Evolutionary conservation across 2,888 invertebrate species (phyloP).

Genomic region (Diplolepis rosae): DNA sequence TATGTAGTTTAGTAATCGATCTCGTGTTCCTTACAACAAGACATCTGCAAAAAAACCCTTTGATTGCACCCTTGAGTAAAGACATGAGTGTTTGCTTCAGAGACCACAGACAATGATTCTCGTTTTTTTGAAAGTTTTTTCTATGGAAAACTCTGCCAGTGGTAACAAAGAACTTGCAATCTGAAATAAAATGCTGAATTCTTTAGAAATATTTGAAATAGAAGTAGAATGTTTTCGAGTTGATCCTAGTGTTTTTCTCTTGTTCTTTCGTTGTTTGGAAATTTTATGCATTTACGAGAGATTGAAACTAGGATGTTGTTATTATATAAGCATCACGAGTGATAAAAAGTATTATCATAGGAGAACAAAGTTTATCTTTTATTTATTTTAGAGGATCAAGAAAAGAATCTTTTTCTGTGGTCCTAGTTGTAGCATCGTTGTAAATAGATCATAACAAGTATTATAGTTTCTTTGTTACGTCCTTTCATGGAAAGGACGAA

Average conservation of each 20-base stretch:
- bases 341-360: slow-evolving; percentile 9
- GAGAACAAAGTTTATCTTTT: slow-evolving; percentile 5
- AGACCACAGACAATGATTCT: slow-evolving; percentile 27
- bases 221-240: no score
- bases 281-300: slow-evolving; percentile 13
- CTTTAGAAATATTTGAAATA: no score
- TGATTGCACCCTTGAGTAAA: slow-evolving; percentile 5
- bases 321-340: background rate
- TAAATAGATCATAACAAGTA: slow-evolving; percentile 30
- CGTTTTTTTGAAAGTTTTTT: background rate
- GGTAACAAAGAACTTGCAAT: no score
- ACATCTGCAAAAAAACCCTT: slow-evolving; percentile 27
- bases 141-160: no score
- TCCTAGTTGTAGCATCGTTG: slow-evolving; percentile 15
- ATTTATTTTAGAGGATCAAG: background rate
- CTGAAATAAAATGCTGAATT: background rate
- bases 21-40: slow-evolving; percentile 29
- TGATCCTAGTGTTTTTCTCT: background rate
- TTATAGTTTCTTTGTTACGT: slow-evolving; percentile 15
- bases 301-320: background rate
- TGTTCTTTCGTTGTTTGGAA: slow-evolving; percentile 19
- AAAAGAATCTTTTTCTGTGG: slow-evolving; percentile 22
- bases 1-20: slow-evolving; percentile 55
- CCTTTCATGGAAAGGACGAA: slow-evolving; percentile 3
- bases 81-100: slow-evolving; percentile 8